Evolutionary conservation across 1,140 invertebrate species (phyloP).

Genomic region (Macrostomum lignano): DNA sequence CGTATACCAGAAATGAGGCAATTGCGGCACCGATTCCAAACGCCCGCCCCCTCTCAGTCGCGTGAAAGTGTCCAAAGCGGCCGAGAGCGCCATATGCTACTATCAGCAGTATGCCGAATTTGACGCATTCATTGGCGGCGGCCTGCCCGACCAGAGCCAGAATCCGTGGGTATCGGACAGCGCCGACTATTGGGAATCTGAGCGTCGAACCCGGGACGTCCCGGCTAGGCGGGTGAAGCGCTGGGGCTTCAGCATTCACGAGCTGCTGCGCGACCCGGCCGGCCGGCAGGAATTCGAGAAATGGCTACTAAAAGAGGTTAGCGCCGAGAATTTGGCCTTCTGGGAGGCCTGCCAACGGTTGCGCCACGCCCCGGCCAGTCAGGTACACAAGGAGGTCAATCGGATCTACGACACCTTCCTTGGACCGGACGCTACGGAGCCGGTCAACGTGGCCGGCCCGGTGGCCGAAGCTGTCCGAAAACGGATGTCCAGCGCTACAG

Average conservation of each 20-base stretch:
- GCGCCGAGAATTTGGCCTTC: slow-evolving; percentile 93
- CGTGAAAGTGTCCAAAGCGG: slow-evolving; percentile 80
- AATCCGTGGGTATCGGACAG: slow-evolving; percentile 91
- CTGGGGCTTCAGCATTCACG: slow-evolving; percentile 80
- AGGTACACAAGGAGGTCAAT: slow-evolving; percentile 9
- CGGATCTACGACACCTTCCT: slow-evolving; percentile 47
- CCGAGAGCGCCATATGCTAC: slow-evolving; percentile 71
- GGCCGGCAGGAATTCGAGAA: slow-evolving; percentile 75
- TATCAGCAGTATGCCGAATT: slow-evolving; percentile 87
- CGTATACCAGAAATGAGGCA: too few species aligned
- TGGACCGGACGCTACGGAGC: slow-evolving; percentile 64
- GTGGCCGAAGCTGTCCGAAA: slow-evolving; percentile 19
- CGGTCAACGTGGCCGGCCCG: slow-evolving; percentile 73
- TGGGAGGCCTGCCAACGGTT: slow-evolving; percentile 58
- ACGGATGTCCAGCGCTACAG: background rate
- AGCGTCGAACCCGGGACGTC: slow-evolving; percentile 22
- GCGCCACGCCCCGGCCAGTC: background rate
- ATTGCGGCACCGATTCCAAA: too few species aligned
- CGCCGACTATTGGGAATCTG: slow-evolving; percentile 68
- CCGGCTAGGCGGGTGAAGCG: slow-evolving; percentile 47
- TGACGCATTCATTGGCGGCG: slow-evolving; percentile 48
- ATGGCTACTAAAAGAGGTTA: slow-evolving; percentile 92
- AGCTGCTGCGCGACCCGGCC: slow-evolving; percentile 69
- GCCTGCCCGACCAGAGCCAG: too few species aligned
- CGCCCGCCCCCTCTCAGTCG: too few species aligned